Evolutionary conservation across 1,140 invertebrate species (phyloP).

Genomic region (Ditylenchus dipsaci): DNA sequence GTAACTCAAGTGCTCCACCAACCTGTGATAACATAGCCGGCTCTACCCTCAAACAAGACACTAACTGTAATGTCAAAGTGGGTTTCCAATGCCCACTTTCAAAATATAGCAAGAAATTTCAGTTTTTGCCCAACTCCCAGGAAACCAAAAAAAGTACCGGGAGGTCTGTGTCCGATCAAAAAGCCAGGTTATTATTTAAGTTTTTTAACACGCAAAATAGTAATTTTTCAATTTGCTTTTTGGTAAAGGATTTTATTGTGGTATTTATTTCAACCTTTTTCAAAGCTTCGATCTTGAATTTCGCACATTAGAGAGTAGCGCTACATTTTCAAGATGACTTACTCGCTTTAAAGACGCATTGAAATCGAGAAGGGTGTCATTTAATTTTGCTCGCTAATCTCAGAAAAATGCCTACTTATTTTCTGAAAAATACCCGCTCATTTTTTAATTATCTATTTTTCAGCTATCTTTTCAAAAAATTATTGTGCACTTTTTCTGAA

Average conservation of each 20-base stretch:
- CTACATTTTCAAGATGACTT: not conserved
- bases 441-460: no score
- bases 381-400: no score
- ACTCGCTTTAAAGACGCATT: not conserved
- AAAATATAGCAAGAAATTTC: slow-evolving; percentile 13
- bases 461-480: no score
- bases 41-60: not conserved
- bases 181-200: slow-evolving; percentile 40
- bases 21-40: not conserved
- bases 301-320: not conserved
- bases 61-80: not conserved
- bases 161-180: slow-evolving; percentile 45
- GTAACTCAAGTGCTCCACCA: not conserved
- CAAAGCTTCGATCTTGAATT: no score
- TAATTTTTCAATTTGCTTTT: slow-evolving; percentile 3
- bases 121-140: not conserved
- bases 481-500: no score
- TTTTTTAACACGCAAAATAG: not conserved
- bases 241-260: slow-evolving; percentile 3
- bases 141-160: slow-evolving; percentile 3
- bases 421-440: no score
- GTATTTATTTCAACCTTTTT: no score
- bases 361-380: no score
- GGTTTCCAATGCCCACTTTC: not conserved
- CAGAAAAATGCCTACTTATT: no score